These are phyloP conservation scores for Dendropsophus ebraccatus DNA, from an alignment of 2,113 vertebrate species.

Conservation along the genomic window DNA sequence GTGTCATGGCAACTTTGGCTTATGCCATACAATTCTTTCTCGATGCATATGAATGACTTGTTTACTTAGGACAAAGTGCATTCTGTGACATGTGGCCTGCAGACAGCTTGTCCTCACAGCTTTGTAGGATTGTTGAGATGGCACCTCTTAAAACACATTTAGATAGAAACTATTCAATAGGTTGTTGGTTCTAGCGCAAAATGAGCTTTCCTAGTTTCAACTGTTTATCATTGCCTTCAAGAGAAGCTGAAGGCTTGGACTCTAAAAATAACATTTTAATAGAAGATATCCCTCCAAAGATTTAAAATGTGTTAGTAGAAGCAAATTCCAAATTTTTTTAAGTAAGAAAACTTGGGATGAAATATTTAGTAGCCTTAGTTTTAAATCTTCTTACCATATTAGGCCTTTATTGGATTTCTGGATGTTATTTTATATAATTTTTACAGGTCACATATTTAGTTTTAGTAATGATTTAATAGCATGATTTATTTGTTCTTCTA, in stretches of 20 bases:
- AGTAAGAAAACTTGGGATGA: not conserved
- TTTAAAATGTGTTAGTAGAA: slow-evolving; percentile 32
- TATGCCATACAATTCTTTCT: slow-evolving; percentile 76
- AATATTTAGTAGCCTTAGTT: not conserved
- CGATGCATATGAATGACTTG: slow-evolving; percentile 71
- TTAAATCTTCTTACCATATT: no score
- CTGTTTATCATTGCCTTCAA: slow-evolving; percentile 42
- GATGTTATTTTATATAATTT: no score
- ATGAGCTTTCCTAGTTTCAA: slow-evolving; percentile 38
- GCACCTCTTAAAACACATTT: slow-evolving; percentile 45
- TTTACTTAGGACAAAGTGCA: slow-evolving; percentile 70
- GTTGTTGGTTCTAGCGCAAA: slow-evolving; percentile 46
- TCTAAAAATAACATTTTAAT: slow-evolving; percentile 36
- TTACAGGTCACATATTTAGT: no score
- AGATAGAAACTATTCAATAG: slow-evolving; percentile 45
- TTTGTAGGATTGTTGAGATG: slow-evolving; percentile 63
- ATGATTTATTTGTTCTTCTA: no score
- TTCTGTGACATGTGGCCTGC: slow-evolving; percentile 73
- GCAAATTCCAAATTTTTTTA: slow-evolving; percentile 3
- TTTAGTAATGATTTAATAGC: no score
- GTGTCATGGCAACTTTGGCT: slow-evolving; percentile 76
- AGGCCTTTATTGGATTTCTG: no score
- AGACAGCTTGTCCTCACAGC: slow-evolving; percentile 64
- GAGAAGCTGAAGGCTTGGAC: not conserved
- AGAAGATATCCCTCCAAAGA: slow-evolving; percentile 15